A percentile compares a stretch with the other conserved stretches of the same genome.
phyloP scores from a whole-genome alignment of 1,140 invertebrate species.

The Drosophila persimilis region DNA sequence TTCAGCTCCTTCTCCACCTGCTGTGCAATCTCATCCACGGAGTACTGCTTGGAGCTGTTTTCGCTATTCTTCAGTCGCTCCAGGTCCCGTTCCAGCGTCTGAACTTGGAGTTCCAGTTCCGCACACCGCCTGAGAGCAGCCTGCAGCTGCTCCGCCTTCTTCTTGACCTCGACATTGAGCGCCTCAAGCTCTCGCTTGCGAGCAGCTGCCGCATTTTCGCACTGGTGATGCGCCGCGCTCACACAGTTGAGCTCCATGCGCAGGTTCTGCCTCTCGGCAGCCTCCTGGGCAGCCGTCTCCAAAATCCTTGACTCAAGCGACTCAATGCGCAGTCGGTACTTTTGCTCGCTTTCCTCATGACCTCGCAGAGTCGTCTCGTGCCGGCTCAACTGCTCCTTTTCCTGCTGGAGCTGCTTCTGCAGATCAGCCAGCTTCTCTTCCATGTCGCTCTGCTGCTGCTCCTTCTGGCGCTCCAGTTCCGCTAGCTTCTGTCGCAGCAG shows the following conservation, averaged over 20 bases:
- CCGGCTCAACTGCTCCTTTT: slow-evolving; percentile 55
- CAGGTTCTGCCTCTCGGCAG: slow-evolving; percentile 61
- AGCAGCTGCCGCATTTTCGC: slow-evolving; percentile 50
- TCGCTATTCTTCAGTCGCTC: slow-evolving; percentile 68
- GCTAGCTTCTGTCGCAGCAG: slow-evolving; percentile 44
- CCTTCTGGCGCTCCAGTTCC: slow-evolving; percentile 49
- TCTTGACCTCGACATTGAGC: slow-evolving; percentile 61
- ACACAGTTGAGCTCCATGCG: slow-evolving; percentile 60
- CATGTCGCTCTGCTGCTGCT: slow-evolving; percentile 55
- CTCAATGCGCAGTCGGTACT: slow-evolving; percentile 49
- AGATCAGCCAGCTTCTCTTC: slow-evolving; percentile 39
- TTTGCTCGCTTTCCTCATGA: slow-evolving; percentile 60
- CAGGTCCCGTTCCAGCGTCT: slow-evolving; percentile 58
- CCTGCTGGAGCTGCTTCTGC: slow-evolving; percentile 33
- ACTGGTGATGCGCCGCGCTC: slow-evolving; percentile 62
- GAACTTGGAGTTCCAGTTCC: slow-evolving; percentile 53
- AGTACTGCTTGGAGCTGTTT: slow-evolving; percentile 73
- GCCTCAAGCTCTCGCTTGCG: slow-evolving; percentile 62
- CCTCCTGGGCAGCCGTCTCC: slow-evolving; percentile 58
- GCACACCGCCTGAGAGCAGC: slow-evolving; percentile 40
- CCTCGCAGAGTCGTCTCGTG: slow-evolving; percentile 47
- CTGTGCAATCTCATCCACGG: slow-evolving; percentile 85
- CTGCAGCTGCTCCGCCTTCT: slow-evolving; percentile 60
- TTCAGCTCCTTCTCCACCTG: slow-evolving; percentile 86
- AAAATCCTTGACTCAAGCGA: slow-evolving; percentile 57